Conservation (phyloP, 2,113 vertebrate species). For the Xyrauchen texanus region DNA sequence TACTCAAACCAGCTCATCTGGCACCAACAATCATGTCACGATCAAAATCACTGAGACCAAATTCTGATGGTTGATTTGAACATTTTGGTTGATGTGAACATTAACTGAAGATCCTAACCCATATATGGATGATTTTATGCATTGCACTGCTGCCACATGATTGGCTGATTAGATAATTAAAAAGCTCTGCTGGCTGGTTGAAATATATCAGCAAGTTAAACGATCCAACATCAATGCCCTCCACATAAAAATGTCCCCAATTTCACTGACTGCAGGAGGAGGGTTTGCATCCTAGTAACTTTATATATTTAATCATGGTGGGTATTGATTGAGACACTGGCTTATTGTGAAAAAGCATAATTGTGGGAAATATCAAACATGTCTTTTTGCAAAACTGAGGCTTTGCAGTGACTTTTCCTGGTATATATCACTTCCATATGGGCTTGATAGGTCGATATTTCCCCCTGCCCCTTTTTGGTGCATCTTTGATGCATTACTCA, state of each 20-base stretch:
- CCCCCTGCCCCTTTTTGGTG: neutral
- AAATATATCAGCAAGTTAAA: neutral
- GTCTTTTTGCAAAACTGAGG: neutral
- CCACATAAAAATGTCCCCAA: no score
- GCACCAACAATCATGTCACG: no score
- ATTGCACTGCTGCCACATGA: no score
- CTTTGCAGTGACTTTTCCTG: conserved; percentile 15
- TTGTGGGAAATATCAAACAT: conserved; percentile 1
- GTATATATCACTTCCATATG: conserved; percentile 24
- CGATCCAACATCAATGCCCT: neutral
- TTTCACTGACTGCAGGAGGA: conserved; percentile 1
- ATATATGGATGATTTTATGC: no score
- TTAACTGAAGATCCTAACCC: no score
- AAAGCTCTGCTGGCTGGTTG: neutral
- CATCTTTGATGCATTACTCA: conserved; percentile 38
- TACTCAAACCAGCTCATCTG: no score
- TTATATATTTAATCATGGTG: no score
- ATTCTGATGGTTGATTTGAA: no score
- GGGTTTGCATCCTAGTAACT: neutral
- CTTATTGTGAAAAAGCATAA: neutral
- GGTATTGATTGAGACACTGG: no score
- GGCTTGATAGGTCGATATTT: conserved; percentile 15
- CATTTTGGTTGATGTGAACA: no score
- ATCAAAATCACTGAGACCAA: no score
- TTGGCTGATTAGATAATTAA: neutral